These are phyloP conservation scores for Danaus melanippus DNA, from an alignment of 1,140 invertebrate genomes.

Conservation along the genomic window DNA sequence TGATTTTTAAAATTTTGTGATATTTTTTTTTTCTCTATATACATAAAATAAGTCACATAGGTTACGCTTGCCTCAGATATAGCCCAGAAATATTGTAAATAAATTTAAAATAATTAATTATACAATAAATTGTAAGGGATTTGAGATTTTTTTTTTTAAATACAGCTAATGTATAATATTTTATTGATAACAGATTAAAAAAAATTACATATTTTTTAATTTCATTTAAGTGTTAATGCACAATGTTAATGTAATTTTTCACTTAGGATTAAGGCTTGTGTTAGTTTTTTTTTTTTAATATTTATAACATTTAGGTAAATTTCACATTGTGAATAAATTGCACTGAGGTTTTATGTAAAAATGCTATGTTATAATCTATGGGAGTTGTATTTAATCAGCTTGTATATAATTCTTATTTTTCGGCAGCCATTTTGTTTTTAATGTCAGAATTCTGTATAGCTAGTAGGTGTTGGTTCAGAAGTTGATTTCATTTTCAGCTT, in stretches of 20 bases:
- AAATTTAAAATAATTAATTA: slow-evolving; percentile 57
- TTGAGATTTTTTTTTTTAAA: too few relatives aligned
- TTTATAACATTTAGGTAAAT: slow-evolving; percentile 31
- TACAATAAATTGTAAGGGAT: slow-evolving; percentile 40
- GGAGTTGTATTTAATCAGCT: slow-evolving; percentile 48
- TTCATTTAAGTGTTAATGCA: slow-evolving; percentile 45
- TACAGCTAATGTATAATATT: too few relatives aligned
- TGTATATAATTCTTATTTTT: slow-evolving; percentile 50
- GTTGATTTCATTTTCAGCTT: slow-evolving; percentile 17
- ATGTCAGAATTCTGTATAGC: slow-evolving; percentile 29
- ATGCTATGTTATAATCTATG: slow-evolving; percentile 44
- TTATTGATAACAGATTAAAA: too few relatives aligned
- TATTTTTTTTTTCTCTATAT: slow-evolving; percentile 8
- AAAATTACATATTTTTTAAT: slow-evolving; percentile 31
- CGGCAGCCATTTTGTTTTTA: slow-evolving; percentile 21
- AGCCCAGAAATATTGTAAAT: slow-evolving; percentile 65
- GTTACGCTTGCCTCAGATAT: slow-evolving; percentile 60
- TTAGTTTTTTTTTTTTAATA: slow-evolving; percentile 38
- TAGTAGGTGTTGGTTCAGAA: slow-evolving; percentile 22
- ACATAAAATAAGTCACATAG: slow-evolving; percentile 33
- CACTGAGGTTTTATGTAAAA: slow-evolving; percentile 54
- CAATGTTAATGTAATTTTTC: slow-evolving; percentile 47
- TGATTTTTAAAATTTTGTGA: slow-evolving; percentile 32
- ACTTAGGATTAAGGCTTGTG: slow-evolving; percentile 43
- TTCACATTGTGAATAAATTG: slow-evolving; percentile 58